Conservation (phyloP, 1,140 invertebrate genomes). For the Whitmania pigra region DNA sequence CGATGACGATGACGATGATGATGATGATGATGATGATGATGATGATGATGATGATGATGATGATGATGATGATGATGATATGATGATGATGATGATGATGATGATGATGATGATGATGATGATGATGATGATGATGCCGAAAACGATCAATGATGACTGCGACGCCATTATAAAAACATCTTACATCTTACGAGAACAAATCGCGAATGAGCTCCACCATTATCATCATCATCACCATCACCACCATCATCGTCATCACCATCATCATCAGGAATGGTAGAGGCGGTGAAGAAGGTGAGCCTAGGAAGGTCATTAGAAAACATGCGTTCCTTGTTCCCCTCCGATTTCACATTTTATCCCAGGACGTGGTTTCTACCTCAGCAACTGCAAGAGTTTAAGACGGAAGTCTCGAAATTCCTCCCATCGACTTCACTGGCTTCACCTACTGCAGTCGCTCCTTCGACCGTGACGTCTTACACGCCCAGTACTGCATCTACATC, state of each 20-base stretch:
- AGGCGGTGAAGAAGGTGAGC: conserved; percentile 44
- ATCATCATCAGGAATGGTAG: conserved; percentile 40
- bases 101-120: neutral
- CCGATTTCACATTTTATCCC: conserved; percentile 46
- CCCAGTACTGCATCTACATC: too few relatives aligned
- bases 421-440: conserved; percentile 31
- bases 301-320: conserved; percentile 42
- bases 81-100: neutral
- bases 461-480: conserved; percentile 14
- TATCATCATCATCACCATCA: neutral
- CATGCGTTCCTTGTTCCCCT: conserved; percentile 44
- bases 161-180: neutral
- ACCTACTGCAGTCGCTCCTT: conserved; percentile 27
- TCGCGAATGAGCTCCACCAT: neutral
- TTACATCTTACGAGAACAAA: neutral
- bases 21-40: neutral
- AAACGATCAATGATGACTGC: neutral
- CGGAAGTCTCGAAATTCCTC: too few relatives aligned
- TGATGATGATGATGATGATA: neutral
- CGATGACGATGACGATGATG: neutral
- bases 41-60: neutral
- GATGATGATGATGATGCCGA: neutral
- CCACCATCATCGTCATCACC: neutral
- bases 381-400: conserved; percentile 31
- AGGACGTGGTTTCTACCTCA: conserved; percentile 46